phyloP scores from a whole-genome alignment of 53 echinoderm and acorn worm genomes.

The Paelopatides confundens region DNA sequence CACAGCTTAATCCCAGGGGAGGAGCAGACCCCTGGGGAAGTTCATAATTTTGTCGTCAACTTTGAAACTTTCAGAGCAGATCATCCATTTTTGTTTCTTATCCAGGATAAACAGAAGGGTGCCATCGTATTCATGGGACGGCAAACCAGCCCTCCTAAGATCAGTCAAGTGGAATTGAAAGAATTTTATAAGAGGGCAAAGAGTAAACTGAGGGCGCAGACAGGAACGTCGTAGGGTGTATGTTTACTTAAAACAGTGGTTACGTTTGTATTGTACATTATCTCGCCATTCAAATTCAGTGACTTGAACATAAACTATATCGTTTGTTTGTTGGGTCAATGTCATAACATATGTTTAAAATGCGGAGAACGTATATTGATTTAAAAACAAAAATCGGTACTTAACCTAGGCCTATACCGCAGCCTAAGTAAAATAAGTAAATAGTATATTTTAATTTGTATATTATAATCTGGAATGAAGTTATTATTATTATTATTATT shows the following conservation, averaged over 20 bases:
- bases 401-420: too few relatives aligned
- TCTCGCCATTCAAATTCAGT: too few relatives aligned
- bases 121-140: constrained; percentile 71
- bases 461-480: too few relatives aligned
- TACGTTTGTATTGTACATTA: too few relatives aligned
- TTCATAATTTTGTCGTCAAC: constrained; percentile 20
- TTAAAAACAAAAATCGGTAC: too few relatives aligned
- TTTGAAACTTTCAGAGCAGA: constrained; percentile 65
- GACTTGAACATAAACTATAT: too few relatives aligned
- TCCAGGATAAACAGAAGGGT: constrained; percentile 56
- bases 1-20: constrained; percentile 47
- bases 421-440: too few relatives aligned
- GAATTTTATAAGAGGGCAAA: constrained; percentile 30
- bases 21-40: constrained; percentile 74
- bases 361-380: too few relatives aligned
- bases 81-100: constrained; percentile 73
- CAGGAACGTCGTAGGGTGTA: not conserved
- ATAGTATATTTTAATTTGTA: too few relatives aligned
- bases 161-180: constrained; percentile 9
- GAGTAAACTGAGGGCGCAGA: not conserved
- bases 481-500: too few relatives aligned
- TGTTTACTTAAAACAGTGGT: not conserved
- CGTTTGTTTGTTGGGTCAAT: too few relatives aligned
- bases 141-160: not conserved
- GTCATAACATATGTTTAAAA: too few relatives aligned